Conservation (phyloP, 2,888 invertebrate genomes). For the Coremacera marginata region DNA sequence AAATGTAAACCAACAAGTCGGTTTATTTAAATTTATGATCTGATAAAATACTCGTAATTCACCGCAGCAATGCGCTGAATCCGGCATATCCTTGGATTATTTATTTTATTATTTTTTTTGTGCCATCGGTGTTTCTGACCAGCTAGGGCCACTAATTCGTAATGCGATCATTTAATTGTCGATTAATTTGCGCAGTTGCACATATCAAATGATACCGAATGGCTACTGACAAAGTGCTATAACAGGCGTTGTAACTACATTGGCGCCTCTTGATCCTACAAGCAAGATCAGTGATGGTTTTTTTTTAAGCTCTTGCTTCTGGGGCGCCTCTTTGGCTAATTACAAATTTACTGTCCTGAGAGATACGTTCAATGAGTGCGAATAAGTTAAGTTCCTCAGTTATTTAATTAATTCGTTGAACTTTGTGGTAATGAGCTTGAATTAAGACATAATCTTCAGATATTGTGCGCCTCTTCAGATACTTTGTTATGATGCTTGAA, state of each 20-base stretch:
- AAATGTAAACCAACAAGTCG: not conserved
- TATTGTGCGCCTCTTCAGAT: too few species aligned
- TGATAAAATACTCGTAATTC: not conserved
- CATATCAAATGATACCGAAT: not conserved
- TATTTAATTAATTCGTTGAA: not conserved
- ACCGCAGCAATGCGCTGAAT: not conserved
- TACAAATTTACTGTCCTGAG: not conserved
- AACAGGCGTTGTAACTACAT: not conserved
- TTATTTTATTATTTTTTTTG: too few species aligned
- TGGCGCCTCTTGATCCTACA: not conserved
- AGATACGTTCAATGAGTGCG: not conserved
- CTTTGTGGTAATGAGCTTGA: not conserved
- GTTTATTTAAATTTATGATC: slow-evolving; percentile 18
- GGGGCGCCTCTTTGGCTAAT: not conserved
- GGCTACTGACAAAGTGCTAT: not conserved
- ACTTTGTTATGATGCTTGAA: too few species aligned
- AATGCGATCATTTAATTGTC: slow-evolving; percentile 19
- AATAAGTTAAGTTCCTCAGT: not conserved
- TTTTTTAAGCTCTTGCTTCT: not conserved
- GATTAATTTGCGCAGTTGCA: not conserved
- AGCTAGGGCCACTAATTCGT: not conserved
- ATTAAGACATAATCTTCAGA: too few species aligned
- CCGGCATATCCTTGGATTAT: not conserved
- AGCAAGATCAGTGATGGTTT: not conserved
- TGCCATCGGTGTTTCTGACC: not conserved